phyloP scores from a whole-genome alignment of 2,888 invertebrate genomes.

The Nycteola revayana region DNA sequence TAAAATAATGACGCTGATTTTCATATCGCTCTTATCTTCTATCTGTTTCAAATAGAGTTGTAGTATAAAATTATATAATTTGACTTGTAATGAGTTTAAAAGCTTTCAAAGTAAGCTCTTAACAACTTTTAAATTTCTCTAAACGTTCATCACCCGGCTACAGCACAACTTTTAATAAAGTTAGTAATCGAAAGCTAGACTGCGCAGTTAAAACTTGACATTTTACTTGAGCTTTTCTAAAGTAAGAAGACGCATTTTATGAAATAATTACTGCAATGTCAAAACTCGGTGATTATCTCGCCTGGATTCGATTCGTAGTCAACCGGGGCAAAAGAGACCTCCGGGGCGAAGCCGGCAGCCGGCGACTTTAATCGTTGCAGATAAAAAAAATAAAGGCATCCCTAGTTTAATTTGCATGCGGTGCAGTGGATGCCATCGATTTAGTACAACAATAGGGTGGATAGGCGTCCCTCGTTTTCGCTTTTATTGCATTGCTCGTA shows the following conservation, averaged over 20 bases:
- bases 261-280: slow-evolving; percentile 52
- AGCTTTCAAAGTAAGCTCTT: slow-evolving; percentile 19
- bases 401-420: slow-evolving; percentile 54
- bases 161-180: slow-evolving; percentile 17
- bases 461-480: slow-evolving; percentile 27
- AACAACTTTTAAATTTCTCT: neutral
- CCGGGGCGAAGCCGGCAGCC: slow-evolving; percentile 16
- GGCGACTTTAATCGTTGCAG: slow-evolving; percentile 28
- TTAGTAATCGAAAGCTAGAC: too few relatives aligned
- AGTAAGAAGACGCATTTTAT: slow-evolving; percentile 18
- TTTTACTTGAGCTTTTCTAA: too few relatives aligned
- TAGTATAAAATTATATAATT: too few relatives aligned
- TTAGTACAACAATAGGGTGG: slow-evolving; percentile 45
- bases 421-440: slow-evolving; percentile 42
- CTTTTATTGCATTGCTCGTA: slow-evolving; percentile 26
- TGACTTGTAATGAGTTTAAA: slow-evolving; percentile 22
- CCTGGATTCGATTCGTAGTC: slow-evolving; percentile 29
- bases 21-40: too few relatives aligned
- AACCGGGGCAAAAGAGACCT: neutral
- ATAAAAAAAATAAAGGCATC: slow-evolving; percentile 49
- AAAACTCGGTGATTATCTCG: slow-evolving; percentile 47
- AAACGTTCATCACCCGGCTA: slow-evolving; percentile 8
- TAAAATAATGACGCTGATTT: too few relatives aligned
- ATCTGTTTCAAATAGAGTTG: too few relatives aligned
- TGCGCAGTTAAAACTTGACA: too few relatives aligned